These are phyloP conservation scores for Glossophaga mutica DNA, from an alignment of 2,797 vertebrate genomes.

Conservation along the genomic window DNA sequence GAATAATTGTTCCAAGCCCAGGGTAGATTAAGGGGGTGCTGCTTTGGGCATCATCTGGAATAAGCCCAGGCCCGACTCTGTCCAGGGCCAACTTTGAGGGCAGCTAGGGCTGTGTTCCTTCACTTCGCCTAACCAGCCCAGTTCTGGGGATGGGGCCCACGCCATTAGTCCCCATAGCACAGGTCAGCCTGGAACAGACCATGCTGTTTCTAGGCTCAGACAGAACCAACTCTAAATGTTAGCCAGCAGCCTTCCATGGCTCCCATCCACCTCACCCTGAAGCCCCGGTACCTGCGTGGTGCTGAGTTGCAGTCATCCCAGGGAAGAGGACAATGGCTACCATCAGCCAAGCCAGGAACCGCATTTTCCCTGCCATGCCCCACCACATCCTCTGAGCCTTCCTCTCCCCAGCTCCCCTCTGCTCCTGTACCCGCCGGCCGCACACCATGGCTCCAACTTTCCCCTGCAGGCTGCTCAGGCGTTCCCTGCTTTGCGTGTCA, in stretches of 20 bases:
- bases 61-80: neutral
- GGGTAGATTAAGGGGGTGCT: neutral
- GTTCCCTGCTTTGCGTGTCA: conserved; percentile 9
- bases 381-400: neutral
- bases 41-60: neutral
- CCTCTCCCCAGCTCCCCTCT: neutral
- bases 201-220: neutral
- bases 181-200: neutral
- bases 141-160: neutral
- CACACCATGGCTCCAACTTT: conserved; percentile 60
- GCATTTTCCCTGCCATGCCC: neutral
- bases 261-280: neutral
- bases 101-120: neutral
- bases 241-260: neutral
- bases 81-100: neutral
- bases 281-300: conserved; percentile 73
- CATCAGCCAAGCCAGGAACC: conserved; percentile 62
- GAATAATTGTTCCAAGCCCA: neutral
- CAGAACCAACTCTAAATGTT: neutral
- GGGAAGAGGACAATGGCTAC: conserved; percentile 52
- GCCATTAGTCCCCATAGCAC: neutral
- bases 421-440: neutral
- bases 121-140: neutral
- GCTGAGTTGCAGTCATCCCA: conserved; percentile 40
- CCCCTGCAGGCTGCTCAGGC: conserved; percentile 9